Percentiles rank a stretch among this genome's conserved stretches.
These are phyloP conservation scores for Cheilosia pagana DNA, from an alignment of 2,888 invertebrate species.

Conservation along the genomic window DNA sequence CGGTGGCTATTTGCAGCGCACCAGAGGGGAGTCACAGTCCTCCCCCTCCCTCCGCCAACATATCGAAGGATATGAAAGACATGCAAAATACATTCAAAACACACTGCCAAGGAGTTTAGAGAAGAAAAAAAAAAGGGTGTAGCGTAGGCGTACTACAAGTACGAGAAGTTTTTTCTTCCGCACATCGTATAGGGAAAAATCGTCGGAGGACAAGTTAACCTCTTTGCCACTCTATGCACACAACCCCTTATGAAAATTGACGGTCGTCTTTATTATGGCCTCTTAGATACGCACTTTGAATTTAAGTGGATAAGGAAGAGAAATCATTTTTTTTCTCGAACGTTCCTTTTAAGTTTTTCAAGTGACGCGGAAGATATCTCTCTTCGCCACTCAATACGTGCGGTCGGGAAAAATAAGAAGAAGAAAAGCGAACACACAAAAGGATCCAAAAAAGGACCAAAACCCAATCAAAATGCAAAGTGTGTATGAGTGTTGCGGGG, in stretches of 20 bases:
- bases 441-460: constrained; percentile 45
- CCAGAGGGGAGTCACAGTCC: constrained; percentile 30
- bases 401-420: constrained; percentile 37
- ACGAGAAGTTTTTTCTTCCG: constrained; percentile 9
- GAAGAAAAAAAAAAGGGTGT: not conserved
- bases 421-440: not conserved
- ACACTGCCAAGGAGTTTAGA: constrained; percentile 9
- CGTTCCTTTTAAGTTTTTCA: constrained; percentile 27
- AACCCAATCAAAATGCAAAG: constrained; percentile 66
- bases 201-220: constrained; percentile 49
- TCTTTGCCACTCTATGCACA: constrained; percentile 57
- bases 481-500: constrained; percentile 12
- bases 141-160: constrained; percentile 12
- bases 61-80: constrained; percentile 11
- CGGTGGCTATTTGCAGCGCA: constrained; percentile 50
- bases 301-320: constrained; percentile 67
- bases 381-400: constrained; percentile 71
- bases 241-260: constrained; percentile 69
- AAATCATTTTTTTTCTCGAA: constrained; percentile 43
- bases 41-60: not conserved
- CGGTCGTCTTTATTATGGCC: constrained; percentile 72
- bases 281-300: constrained; percentile 73
- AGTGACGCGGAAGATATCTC: constrained; percentile 64
- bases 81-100: constrained; percentile 65
- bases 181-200: constrained; percentile 1